Evolutionary conservation across 2,888 invertebrate species (phyloP), one percentile per base, ranked within the genome.

Genomic region (Andrena hattorfiana): DNA sequence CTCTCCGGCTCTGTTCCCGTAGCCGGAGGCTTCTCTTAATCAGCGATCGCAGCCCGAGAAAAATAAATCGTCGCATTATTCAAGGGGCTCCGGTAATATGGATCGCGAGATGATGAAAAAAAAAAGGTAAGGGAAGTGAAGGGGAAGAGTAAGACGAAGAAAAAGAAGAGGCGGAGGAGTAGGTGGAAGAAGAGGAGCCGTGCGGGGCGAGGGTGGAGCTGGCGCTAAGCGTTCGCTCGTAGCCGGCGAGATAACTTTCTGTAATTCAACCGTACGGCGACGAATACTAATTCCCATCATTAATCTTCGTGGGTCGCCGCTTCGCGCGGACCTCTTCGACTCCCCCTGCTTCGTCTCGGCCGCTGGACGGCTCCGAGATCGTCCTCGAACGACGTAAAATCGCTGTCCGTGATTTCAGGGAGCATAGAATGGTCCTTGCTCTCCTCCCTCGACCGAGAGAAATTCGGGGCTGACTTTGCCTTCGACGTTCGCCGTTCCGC

Each of bases 271-370:
- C 88, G 91, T 93, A 93, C 92, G 92, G 89, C 90, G 91, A 92
- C 92, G 93, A 93, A 93, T 93, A 93, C 92, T 93, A 93, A 93
- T 93, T 93, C 88, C 84, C 83, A 81, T 90, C 91, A 92, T 93
- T 93, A 92, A 93, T 93, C 93, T 92, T 89, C 79, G 82, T 67
- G 83, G 79, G 77, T 76, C 83, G 86, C 74, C 83, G 86, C 70
- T 62, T 72, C 85, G 69, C 30, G 69, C 79, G 85, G 66, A 84
- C 85, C 83, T 81, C 79, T 82, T 85, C 85, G 78, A 84, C 78
- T 77, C 81, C 59, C 67, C 35, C 20, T 13, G 10, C 60, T 32
- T 8, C 30, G 23, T 32, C 32, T 60, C 51, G 54, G 49, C 23
- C 49, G 54, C 30, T 8, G 48, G 48, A 42, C 23, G 13, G 49